A percentile compares a stretch with the other conserved stretches of the same genome.
Evolutionary conservation across 92 coral and sea anemone genomes (phyloP).

Genomic region (Porites lobata): DNA sequence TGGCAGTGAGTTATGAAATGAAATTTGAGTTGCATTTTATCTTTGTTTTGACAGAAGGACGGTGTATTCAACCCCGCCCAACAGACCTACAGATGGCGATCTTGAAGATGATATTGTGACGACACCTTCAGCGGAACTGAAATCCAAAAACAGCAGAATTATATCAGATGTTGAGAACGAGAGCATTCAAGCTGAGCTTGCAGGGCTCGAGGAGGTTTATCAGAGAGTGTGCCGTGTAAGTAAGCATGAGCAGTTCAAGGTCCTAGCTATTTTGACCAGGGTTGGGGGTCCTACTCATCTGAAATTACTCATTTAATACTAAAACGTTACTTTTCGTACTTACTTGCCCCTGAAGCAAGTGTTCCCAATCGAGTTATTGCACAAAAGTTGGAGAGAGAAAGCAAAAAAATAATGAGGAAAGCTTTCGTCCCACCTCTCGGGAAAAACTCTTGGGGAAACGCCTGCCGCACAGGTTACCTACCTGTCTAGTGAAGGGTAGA

Average conservation of each 20-base stretch:
- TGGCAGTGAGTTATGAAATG: not conserved
- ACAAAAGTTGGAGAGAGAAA: no score
- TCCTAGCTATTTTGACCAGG: no score
- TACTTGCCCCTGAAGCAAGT: no score
- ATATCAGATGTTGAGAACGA: constrained; percentile 88
- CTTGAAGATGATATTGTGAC: constrained; percentile 20
- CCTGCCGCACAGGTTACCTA: no score
- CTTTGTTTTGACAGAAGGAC: constrained; percentile 18
- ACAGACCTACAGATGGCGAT: constrained; percentile 30
- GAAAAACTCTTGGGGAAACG: no score
- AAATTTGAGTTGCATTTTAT: not conserved
- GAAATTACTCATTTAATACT: no score
- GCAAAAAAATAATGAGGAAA: no score
- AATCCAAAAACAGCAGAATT: constrained; percentile 49
- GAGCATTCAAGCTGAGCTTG: constrained; percentile 75
- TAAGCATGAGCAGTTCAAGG: not conserved
- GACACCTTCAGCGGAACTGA: constrained; percentile 15
- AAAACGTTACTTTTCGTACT: no score
- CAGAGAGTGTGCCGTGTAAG: constrained; percentile 92
- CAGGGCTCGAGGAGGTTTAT: constrained; percentile 92
- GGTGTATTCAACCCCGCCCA: constrained; percentile 44
- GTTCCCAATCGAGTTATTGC: no score
- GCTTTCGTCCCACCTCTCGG: no score
- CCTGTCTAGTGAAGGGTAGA: no score
- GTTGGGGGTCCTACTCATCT: no score